A percentile compares a stretch with the other conserved stretches of the same genome.
phyloP scores from a whole-genome alignment of 2,797 vertebrate genomes.

The Spea hammondii region DNA sequence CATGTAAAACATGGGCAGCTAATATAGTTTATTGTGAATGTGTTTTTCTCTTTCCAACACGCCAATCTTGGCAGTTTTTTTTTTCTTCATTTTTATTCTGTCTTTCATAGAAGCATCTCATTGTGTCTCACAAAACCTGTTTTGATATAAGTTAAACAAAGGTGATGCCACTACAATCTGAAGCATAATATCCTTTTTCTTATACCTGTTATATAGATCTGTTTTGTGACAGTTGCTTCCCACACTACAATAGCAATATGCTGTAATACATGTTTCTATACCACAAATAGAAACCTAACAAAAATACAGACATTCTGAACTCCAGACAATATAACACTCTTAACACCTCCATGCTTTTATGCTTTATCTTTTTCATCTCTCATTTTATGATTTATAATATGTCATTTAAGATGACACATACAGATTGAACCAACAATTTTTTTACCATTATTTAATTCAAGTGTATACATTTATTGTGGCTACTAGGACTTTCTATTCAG shows the following conservation, averaged over 20 bases:
- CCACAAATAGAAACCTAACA: background rate
- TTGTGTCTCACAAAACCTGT: background rate
- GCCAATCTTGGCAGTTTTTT: too few relatives aligned
- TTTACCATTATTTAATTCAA: too few relatives aligned
- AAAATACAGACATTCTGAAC: background rate
- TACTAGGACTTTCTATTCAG: too few relatives aligned
- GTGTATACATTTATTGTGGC: too few relatives aligned
- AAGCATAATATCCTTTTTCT: background rate
- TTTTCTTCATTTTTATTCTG: too few relatives aligned
- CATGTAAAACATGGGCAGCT: too few relatives aligned
- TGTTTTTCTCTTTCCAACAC: too few relatives aligned
- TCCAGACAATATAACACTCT: background rate
- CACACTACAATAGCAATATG: background rate
- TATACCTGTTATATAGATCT: too few relatives aligned
- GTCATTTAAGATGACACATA: background rate
- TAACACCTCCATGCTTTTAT: background rate
- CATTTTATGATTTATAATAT: too few relatives aligned
- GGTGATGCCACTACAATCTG: background rate
- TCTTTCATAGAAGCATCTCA: background rate
- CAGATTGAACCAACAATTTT: too few relatives aligned
- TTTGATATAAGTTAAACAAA: background rate
- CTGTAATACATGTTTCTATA: background rate
- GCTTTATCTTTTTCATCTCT: background rate
- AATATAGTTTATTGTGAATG: too few relatives aligned
- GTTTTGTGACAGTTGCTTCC: background rate